Percentiles rank a stretch among this genome's conserved stretches.
phyloP scores from a whole-genome alignment of 2,797 vertebrate genomes.

The Geotrypetes seraphini region DNA sequence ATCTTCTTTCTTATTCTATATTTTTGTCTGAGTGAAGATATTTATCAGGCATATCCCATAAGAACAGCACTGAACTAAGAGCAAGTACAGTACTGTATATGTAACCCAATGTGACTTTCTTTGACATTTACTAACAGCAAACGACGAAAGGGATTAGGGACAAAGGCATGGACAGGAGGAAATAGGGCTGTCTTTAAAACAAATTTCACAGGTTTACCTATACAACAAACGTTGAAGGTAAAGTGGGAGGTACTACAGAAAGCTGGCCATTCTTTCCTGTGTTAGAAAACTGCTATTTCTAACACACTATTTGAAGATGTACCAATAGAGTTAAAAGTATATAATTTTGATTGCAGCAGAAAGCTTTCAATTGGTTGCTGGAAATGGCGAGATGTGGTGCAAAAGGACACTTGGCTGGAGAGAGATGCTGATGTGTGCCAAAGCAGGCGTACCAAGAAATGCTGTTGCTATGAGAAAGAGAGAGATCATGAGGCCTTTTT shows the following conservation, averaged over 20 bases:
- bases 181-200: neutral
- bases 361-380: slow-evolving; percentile 70
- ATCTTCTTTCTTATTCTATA: no score
- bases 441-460: slow-evolving; percentile 47
- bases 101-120: no score
- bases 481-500: slow-evolving; percentile 28
- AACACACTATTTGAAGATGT: slow-evolving; percentile 42
- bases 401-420: slow-evolving; percentile 62
- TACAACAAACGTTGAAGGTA: no score
- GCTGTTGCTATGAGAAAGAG: slow-evolving; percentile 45
- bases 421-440: slow-evolving; percentile 57
- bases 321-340: slow-evolving; percentile 54
- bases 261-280: neutral
- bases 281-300: slow-evolving; percentile 11
- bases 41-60: no score
- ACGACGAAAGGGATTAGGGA: neutral
- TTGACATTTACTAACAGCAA: no score
- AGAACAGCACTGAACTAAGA: no score
- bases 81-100: no score
- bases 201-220: no score
- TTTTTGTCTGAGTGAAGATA: no score
- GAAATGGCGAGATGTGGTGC: slow-evolving; percentile 90
- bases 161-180: neutral
- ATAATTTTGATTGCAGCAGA: slow-evolving; percentile 52
- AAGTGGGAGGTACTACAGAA: slow-evolving; percentile 15